Evolutionary conservation across 2,888 invertebrate genomes (phyloP), one percentile per base, ranked within the genome.

Genomic region (Zeuzera pyrina): DNA sequence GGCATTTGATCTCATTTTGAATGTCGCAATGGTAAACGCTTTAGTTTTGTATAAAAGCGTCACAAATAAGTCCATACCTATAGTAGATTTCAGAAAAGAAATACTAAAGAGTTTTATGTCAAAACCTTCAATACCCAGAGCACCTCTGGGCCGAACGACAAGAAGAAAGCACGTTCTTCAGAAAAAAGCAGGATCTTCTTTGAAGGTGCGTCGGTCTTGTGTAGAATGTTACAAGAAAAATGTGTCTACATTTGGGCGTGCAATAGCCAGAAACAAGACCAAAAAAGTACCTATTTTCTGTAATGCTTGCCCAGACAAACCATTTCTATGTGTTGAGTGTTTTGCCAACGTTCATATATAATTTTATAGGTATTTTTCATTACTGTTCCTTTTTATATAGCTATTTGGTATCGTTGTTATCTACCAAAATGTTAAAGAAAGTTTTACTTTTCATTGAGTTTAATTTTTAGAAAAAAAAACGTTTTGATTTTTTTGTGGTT

Each of bases 211-310:
- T 25, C 24, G 31, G 10, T 31, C 12, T 25, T 24, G 15, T 21
- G 24, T 31, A 11, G 14, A 31, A 12, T 31, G 31, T 13, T 31
- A 31, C 12, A 31, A 31, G 3, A 10, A 31, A 10, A 24, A 41
- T 39, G 47, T 46, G 33, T 23, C 35, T 3, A 42, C 31, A 39
- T 39, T 40, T 40, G 43, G 44, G 7, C 39, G 42, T 34, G 33
- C 19, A 42, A 14, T 42, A 13, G 45, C 49, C 25, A 45, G 39
- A 45, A 51, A 48, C 38, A 51, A 49, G 29, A 42, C 46, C n/a
- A 49, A 47, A 42, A 51, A 46, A 45, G 43, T 45, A 22, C 27
- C 34, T 36, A 51, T 46, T 30, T 49, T 41, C 29, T 48, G 48
- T 41, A 30, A 36, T 15, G 23, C 28, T 39, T 47, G 42, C 34